Percentiles rank a stretch among this genome's conserved stretches.
Conservation (phyloP, 2,113 vertebrate genomes). For the Fulmarus glacialis region DNA sequence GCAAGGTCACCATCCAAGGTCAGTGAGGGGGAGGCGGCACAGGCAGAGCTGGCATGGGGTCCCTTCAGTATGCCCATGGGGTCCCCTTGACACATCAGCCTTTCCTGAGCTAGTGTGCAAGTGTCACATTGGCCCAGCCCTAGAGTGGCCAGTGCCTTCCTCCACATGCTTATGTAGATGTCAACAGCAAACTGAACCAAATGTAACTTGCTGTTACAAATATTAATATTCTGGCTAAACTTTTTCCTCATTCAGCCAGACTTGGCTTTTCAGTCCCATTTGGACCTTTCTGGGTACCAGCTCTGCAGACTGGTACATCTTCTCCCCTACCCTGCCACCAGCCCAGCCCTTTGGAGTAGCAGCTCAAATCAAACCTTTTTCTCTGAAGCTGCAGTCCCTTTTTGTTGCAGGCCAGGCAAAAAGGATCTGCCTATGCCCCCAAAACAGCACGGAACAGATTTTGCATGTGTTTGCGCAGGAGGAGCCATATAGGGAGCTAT, state of each 20-base stretch:
- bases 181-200: neutral
- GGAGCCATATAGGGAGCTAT: neutral
- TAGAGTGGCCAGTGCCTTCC: neutral
- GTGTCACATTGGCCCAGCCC: too few species aligned
- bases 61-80: neutral
- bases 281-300: neutral
- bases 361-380: neutral
- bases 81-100: neutral
- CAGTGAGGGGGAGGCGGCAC: rapidly evolving
- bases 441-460: neutral
- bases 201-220: neutral
- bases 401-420: neutral
- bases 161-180: neutral
- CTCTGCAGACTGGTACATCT: neutral
- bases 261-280: neutral
- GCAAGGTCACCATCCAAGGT: conserved; percentile 81
- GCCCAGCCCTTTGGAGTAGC: neutral
- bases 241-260: neutral
- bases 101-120: neutral
- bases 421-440: neutral
- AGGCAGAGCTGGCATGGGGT: neutral
- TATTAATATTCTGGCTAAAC: neutral
- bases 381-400: neutral
- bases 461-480: neutral
- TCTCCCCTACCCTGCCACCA: neutral